Base-by-base conservation (phyloP, 2,888 invertebrate genomes). In the Heteromyza rotundicornis region DNA sequence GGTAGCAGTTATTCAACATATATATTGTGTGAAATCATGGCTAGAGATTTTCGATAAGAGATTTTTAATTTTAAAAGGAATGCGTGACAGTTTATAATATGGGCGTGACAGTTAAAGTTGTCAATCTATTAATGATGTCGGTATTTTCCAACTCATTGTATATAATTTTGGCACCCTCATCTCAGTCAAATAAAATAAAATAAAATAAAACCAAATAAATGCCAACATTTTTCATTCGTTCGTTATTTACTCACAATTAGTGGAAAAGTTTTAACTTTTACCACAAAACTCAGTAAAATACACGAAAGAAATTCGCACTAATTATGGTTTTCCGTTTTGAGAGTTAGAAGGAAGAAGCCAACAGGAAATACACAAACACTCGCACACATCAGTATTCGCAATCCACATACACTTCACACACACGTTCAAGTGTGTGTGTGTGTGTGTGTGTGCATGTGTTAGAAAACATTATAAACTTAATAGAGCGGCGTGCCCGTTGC, bases 351-450 rank as follows among this genome's bases (percentile, higher is more conserved):
- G n/a, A 32, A 32, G 32, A 32, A 32, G 10, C 16, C 47, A 22
- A 58, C 57, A 59, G 19, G 35, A 62, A 59, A 36, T 32, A 53
- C 27, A 47, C 44, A 60, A 44, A 5, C 23, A 24, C 20, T 22
- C 44, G 57, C 47, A 55, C 50, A 27, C 49, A 57, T 35, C 14
- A 51, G n/a, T 22, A 32, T 32, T 12, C 12, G 14, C 3, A n/a
- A 40, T n/a, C 7, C 40, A n/a, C 7, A 14, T 19, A 47, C 20
- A 47, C 47, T 19, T 19, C 2, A 47, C 3, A 47, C 47, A 47
- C 47, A 14, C 5, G 14, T 20, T 2, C 20, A 19, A 7, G 7
- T 47, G 19, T 20, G 5, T 14, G 7, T 47, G 19, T 20, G 5
- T 14, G n/a, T n/a, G n/a, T n/a, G n/a, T n/a, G n/a, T n/a, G n/a